Evolutionary conservation across 2,797 vertebrate species (phyloP).

Genomic region (Malurus splendens): DNA sequence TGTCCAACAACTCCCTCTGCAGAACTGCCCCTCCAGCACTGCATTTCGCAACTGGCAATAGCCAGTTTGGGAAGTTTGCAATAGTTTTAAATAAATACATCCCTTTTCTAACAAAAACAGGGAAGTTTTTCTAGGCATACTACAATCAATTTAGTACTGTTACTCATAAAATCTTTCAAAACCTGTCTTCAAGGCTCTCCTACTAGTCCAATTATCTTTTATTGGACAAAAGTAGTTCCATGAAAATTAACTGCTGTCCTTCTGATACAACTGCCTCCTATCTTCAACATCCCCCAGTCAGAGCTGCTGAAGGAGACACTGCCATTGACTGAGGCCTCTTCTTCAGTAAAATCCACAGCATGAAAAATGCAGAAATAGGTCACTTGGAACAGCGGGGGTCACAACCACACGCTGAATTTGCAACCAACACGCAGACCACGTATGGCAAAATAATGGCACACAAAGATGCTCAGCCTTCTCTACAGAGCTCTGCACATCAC

Average conservation of each 20-base stretch:
- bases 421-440: accelerated
- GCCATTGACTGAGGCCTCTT: not conserved
- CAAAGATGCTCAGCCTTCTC: not conserved
- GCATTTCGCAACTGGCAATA: accelerated
- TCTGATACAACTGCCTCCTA: not conserved
- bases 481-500: not conserved
- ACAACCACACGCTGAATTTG: not conserved
- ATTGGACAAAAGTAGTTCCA: not conserved
- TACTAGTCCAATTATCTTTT: not conserved
- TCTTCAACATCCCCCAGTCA: not conserved
- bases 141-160: not conserved
- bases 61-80: not conserved
- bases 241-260: not conserved
- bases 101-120: not conserved
- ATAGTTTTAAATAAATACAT: not conserved
- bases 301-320: not conserved
- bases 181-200: not conserved
- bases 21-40: not conserved
- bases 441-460: not conserved
- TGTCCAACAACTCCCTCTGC: not conserved
- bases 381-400: not conserved
- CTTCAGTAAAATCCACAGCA: not conserved
- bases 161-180: not conserved
- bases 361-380: not conserved
- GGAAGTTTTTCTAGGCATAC: not conserved